A percentile compares a stretch with the other conserved stretches of the same genome.
Conservation (phyloP, 2,113 vertebrate genomes). For the Neofelis nebulosa region DNA sequence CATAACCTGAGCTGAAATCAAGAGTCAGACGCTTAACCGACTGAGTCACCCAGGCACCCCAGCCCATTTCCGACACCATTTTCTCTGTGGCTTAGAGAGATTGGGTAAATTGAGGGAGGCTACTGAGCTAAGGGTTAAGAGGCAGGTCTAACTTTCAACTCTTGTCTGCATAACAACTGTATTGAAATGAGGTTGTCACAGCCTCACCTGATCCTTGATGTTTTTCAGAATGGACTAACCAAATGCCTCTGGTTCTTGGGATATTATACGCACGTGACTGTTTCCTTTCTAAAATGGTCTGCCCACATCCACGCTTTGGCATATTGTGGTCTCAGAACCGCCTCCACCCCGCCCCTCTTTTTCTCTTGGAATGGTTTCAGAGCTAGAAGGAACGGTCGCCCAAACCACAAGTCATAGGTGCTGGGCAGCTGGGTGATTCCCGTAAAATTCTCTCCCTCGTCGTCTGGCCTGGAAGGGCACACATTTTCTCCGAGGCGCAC, state of each 20-base stretch:
- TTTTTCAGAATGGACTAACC: neutral
- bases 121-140: neutral
- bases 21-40: too few species aligned
- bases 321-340: rapidly evolving
- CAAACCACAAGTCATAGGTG: neutral
- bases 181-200: neutral
- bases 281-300: neutral
- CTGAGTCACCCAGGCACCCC: too few species aligned
- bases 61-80: too few species aligned
- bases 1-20: too few species aligned
- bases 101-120: neutral
- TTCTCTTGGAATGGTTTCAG: neutral
- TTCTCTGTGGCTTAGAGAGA: neutral
- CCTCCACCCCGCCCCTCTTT: neutral
- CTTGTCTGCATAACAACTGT: neutral
- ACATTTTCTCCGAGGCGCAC: neutral
- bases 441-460: neutral
- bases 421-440: neutral
- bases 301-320: neutral
- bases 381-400: neutral
- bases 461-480: neutral
- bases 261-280: neutral
- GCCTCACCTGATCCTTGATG: neutral
- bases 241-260: neutral
- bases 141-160: neutral